Conservation (phyloP, 2,113 vertebrate genomes). For the Gallinago media region DNA sequence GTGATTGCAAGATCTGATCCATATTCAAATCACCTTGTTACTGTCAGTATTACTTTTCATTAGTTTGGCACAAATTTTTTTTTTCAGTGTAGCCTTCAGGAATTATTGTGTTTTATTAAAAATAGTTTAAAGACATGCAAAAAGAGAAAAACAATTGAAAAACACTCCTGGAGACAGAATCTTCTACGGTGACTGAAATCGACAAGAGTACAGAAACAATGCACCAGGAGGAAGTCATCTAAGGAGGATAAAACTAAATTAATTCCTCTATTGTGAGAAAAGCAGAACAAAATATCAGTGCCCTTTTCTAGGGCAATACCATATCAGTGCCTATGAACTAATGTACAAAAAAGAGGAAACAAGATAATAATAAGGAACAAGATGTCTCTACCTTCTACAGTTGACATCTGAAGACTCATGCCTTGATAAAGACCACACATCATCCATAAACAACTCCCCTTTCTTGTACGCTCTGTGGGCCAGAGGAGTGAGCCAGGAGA, state of each 20-base stretch:
- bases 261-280: background rate
- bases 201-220: fast-evolving
- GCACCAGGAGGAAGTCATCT: background rate
- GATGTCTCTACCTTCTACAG: constrained; percentile 83
- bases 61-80: background rate
- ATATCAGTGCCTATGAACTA: background rate
- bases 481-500: constrained; percentile 91
- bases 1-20: background rate
- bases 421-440: constrained; percentile 89
- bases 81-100: background rate
- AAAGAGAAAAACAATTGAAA: background rate
- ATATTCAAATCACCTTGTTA: background rate
- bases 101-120: background rate
- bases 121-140: background rate
- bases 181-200: background rate
- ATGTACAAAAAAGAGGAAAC: background rate
- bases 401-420: constrained; percentile 89
- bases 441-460: constrained; percentile 86
- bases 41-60: background rate
- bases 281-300: background rate
- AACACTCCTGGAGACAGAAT: background rate
- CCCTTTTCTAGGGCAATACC: background rate
- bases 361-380: background rate
- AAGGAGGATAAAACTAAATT: background rate
- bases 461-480: constrained; percentile 83